phyloP scores from a whole-genome alignment of 2,888 invertebrate genomes.

The Hirtodrosophila duncani region DNA sequence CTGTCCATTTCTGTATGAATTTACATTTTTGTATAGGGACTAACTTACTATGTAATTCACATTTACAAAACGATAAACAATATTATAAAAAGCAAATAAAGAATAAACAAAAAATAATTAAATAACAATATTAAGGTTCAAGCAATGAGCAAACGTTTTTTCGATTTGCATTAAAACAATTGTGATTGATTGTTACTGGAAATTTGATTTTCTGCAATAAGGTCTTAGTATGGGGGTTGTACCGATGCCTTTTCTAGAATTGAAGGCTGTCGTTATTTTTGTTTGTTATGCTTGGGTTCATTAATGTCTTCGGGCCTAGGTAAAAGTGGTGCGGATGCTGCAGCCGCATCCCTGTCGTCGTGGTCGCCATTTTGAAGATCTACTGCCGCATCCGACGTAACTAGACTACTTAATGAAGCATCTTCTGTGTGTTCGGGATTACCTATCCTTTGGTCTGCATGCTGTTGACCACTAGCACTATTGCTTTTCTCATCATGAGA shows the following conservation, averaged over 20 bases:
- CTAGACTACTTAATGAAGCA: conserved; percentile 69
- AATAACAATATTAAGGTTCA: conserved; percentile 30
- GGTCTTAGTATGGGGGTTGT: conserved; percentile 14
- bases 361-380: conserved; percentile 57
- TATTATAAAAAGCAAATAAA: conserved; percentile 18
- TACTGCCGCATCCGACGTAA: conserved; percentile 64
- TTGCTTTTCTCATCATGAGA: conserved; percentile 64
- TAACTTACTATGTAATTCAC: conserved; percentile 5
- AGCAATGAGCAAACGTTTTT: conserved; percentile 22
- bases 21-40: too few species aligned
- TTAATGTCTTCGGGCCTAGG: conserved; percentile 47
- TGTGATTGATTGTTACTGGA: conserved; percentile 21
- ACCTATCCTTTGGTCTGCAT: conserved; percentile 44
- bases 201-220: conserved; percentile 25
- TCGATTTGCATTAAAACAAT: conserved; percentile 14
- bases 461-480: conserved; percentile 44
- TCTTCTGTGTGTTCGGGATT: conserved; percentile 63
- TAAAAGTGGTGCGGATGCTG: conserved; percentile 64
- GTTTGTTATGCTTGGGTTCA: conserved; percentile 51
- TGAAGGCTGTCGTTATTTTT: conserved; percentile 40
- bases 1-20: too few species aligned
- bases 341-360: conserved; percentile 49
- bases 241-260: background rate
- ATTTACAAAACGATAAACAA: conserved; percentile 17
- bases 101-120: conserved; percentile 20